These are phyloP conservation scores for Microplitis manilae DNA, from an alignment of 2,888 invertebrate genomes.

Conservation along the genomic window DNA sequence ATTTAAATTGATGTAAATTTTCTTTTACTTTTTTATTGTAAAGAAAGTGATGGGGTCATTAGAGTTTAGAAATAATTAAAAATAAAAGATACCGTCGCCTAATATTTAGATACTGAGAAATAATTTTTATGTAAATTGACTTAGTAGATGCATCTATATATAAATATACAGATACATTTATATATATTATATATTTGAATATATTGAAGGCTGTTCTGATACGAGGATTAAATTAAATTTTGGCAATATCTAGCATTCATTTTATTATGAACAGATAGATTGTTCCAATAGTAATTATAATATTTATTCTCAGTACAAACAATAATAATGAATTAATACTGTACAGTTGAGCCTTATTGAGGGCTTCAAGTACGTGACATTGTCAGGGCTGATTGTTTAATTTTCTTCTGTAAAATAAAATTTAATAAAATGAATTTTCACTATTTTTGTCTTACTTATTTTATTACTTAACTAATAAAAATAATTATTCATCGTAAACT, in stretches of 20 bases:
- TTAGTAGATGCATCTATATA: not conserved
- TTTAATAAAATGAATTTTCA: constrained; percentile 14
- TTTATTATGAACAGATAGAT: constrained; percentile 69
- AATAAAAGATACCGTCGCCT: not conserved
- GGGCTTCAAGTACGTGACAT: constrained; percentile 65
- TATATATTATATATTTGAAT: constrained; percentile 15
- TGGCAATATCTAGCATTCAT: constrained; percentile 71
- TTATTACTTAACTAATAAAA: not conserved
- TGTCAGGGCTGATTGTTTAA: constrained; percentile 70
- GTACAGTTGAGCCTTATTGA: constrained; percentile 71
- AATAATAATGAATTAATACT: constrained; percentile 71
- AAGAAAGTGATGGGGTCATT: not conserved
- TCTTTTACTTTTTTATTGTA: not conserved
- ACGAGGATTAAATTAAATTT: constrained; percentile 52
- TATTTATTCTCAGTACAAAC: constrained; percentile 70
- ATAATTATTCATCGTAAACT: too few species aligned
- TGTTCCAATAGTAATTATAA: constrained; percentile 65
- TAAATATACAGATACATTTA: not conserved
- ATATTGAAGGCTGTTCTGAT: constrained; percentile 38
- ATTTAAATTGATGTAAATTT: not conserved
- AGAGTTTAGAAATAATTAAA: not conserved
- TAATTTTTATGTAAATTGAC: too few species aligned
- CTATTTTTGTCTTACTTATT: not conserved
- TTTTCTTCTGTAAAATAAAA: constrained; percentile 67
- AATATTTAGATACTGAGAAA: not conserved